Evolutionary conservation across 2,888 invertebrate genomes (phyloP).

Genomic region (Metopia argyrocephala): DNA sequence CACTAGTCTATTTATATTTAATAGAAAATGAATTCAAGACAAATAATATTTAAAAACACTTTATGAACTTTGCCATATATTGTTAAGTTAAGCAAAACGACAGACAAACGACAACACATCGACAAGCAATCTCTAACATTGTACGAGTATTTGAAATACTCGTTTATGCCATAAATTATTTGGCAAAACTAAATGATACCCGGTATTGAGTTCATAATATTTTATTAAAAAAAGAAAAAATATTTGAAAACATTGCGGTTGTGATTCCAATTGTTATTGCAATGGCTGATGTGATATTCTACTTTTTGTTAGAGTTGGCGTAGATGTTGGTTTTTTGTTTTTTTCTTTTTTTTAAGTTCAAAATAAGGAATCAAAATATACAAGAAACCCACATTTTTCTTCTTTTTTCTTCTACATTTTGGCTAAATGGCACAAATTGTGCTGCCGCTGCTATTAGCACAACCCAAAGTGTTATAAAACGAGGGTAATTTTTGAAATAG

Average conservation of each 20-base stretch:
- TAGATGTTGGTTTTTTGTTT: conserved; percentile 8
- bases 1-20: conserved; percentile 40
- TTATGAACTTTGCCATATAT: conserved; percentile 58
- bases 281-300: conserved; percentile 30
- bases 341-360: conserved; percentile 9
- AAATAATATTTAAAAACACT: conserved; percentile 36
- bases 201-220: conserved; percentile 63
- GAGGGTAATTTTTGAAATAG: neutral
- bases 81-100: neutral
- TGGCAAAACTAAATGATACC: conserved; percentile 16
- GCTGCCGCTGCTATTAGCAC: conserved; percentile 18
- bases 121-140: neutral
- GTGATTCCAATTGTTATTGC: no score
- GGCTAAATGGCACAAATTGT: neutral
- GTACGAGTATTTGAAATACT: conserved; percentile 25
- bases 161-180: conserved; percentile 54
- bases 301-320: neutral
- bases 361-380: conserved; percentile 23
- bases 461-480: conserved; percentile 2
- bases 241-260: conserved; percentile 31
- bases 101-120: neutral
- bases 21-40: neutral
- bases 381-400: conserved; percentile 52
- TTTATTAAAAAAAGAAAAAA: no score
- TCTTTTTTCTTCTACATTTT: conserved; percentile 15